Evolutionary conservation across 2,113 vertebrate species (phyloP).

Genomic region (Salvelinus namaycush): DNA sequence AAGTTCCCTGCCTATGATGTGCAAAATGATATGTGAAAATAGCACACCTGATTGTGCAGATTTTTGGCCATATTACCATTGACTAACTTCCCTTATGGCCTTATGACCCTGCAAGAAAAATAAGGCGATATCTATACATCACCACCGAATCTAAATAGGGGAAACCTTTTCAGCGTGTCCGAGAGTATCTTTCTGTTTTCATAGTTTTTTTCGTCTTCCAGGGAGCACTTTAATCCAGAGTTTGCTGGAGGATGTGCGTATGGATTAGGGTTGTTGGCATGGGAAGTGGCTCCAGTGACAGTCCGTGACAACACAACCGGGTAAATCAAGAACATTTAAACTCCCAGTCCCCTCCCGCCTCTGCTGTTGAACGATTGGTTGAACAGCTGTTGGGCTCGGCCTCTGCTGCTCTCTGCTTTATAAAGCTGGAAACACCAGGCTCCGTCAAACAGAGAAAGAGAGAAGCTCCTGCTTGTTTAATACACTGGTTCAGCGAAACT

Average conservation of each 20-base stretch:
- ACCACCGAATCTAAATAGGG: background rate
- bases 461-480: background rate
- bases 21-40: background rate
- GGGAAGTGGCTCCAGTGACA: background rate
- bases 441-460: constrained; percentile 18
- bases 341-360: constrained; percentile 44
- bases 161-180: background rate
- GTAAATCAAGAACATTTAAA: constrained; percentile 27
- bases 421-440: constrained; percentile 49
- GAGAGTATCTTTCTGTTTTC: background rate
- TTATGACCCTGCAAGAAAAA: background rate
- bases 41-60: background rate
- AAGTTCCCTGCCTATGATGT: too few relatives aligned
- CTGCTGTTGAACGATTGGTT: constrained; percentile 48
- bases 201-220: background rate
- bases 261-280: constrained; percentile 10
- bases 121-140: background rate
- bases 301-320: constrained; percentile 13
- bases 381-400: constrained; percentile 24
- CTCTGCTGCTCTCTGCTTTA: constrained; percentile 31
- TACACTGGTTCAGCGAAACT: constrained; percentile 19
- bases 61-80: background rate
- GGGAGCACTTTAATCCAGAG: constrained; percentile 5
- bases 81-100: background rate
- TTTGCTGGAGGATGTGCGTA: background rate